Evolutionary conservation across 2,797 vertebrate genomes (phyloP), one percentile per base, ranked within the genome.

Genomic region (Chrysocyon brachyurus): DNA sequence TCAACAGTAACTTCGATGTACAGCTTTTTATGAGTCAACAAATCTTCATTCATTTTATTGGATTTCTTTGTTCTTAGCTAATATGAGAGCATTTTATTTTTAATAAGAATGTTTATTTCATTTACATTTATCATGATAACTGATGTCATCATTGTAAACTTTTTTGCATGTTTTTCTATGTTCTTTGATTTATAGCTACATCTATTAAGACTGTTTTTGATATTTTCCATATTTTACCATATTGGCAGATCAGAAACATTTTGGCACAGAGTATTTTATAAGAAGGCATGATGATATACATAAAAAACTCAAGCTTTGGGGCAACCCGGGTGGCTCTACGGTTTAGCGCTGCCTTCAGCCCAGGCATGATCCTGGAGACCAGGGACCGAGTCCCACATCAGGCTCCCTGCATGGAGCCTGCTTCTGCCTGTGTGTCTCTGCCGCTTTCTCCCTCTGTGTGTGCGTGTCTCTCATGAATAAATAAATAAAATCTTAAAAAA

Each of bases 21-120:
- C 2, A 31, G 94, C 8, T 82, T 8, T 86, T 61, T 82, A 82
- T 26, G 11, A 90, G 4, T 85, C 6, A 79, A 81, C 4, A 81
- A 57, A 77, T 79, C 24, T 46, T 3, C 15, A 68, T 21, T 66
- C 5, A 28, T 61, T 66, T 90, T 77, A n/a, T 72, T 84, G 54
- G 16, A 70, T 91, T 87, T 94, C 56, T 87, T 96, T 72, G n/a
- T 70, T 72, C 24, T 66, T 88, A 22, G 14, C 8, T 87, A 77
- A 22, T 46, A 77, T 12, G 52, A 87, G 1, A 54, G 1, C 2
- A 31, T 72, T 33, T 52, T 40, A 19, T 89, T 90, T 88, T 88
- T 78, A 66, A 78, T 64, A 46, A 36, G 33, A 78, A 61, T 16
- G 2, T 31, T 73, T 72, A 46, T 87, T 93, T 66, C 5, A 52